These are phyloP conservation scores for Volucella bombylans DNA, from an alignment of 2,888 invertebrate species.

Conservation along the genomic window DNA sequence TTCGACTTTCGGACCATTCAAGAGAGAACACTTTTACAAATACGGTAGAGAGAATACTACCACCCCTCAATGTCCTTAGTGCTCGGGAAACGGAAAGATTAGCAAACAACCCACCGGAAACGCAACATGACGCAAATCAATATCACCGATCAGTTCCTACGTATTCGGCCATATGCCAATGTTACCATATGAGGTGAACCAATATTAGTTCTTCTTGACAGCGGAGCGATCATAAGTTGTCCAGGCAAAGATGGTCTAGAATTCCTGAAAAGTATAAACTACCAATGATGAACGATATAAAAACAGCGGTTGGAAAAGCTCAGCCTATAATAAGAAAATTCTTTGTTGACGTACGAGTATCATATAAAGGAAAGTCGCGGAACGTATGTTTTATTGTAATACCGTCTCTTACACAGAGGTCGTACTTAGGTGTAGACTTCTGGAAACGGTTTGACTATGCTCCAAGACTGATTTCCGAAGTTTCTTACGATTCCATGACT, in stretches of 20 bases:
- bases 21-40: too few species aligned
- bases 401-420: not conserved
- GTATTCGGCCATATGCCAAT: not conserved
- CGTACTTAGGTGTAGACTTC: slow-evolving; percentile 21
- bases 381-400: not conserved
- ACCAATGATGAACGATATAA: not conserved
- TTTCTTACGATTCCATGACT: not conserved
- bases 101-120: not conserved
- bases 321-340: not conserved
- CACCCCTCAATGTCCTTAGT: not conserved
- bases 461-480: not conserved
- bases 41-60: too few species aligned
- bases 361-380: not conserved
- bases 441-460: slow-evolving; percentile 21
- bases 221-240: not conserved
- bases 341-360: not conserved
- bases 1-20: too few species aligned
- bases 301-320: not conserved
- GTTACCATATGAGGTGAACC: not conserved
- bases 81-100: slow-evolving; percentile 8
- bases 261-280: not conserved
- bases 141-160: not conserved
- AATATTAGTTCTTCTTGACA: not conserved
- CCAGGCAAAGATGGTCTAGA: not conserved
- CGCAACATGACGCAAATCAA: too few species aligned